Base-by-base conservation (phyloP, 2,797 vertebrate genomes). In the Yasuhikotakia modesta region DNA sequence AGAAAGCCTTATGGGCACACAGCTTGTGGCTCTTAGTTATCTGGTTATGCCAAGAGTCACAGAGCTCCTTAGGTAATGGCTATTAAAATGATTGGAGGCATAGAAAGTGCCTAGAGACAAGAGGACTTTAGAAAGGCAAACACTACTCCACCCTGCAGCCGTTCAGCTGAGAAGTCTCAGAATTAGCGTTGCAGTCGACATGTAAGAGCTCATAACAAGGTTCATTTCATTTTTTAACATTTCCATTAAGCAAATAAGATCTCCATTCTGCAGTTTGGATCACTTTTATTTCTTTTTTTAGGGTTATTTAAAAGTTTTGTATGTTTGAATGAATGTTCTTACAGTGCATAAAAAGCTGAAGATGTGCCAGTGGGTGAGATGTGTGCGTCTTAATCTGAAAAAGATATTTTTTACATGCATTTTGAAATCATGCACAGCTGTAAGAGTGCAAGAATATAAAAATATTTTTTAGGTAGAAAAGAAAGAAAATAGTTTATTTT, bases 21-120 rank as follows among this genome's bases (percentile, higher is more conserved):
- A 82, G 87, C 90, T 90, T 82, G 76, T 83, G 89, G 92, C 89
- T 91, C 88, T 90, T 91, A 89, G 88, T 92, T 91, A 87, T 89
- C 89, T 83, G 82, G 87, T 89, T 87, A 79, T 81, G 88, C 91
- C 91, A 81, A 79, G 65, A 91, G 92, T 89, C 84, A 89, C 83
- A 87, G 86, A 86, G 71, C 82, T 84, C 87, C 88, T 73, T 76
- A 87, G 90, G 89, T 89, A 84, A 89, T 87, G 84, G 85, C 79
- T 86, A 86, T 82, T 83, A 73, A 79, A 90, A 88, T 88, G 79
- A 86, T 81, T 90, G 79, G 81, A 80, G 83, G 88, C 85, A 84
- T 76, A 85, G 84, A 84, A 84, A 75, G 81, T 79, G 88, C 92
- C 89, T 84, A 71, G 68, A 89, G 91, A 88, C 90, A 84, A 53